Base-by-base conservation (phyloP, 2,113 vertebrate genomes). In the Cinclus mexicanus region DNA sequence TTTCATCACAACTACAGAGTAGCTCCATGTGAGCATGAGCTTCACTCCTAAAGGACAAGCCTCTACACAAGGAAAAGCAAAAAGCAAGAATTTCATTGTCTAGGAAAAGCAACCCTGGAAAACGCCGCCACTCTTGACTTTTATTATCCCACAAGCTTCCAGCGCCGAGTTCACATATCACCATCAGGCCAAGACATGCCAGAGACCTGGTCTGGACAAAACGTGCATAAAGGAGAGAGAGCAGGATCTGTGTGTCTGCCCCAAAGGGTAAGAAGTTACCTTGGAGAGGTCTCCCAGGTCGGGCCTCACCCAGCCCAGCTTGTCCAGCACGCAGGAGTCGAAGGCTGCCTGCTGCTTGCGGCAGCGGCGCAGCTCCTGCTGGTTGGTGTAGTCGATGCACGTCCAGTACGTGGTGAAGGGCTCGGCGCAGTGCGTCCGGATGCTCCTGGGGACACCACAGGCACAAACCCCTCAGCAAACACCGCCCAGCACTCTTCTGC, bases 391-490 rank as follows among this genome's bases (percentile, higher is more conserved):
- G 96, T 99, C 99, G 37, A 99, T 82, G 94, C 99, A 99, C 18
- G 98, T 99, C 99, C 99, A 99, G 95, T 99, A 99, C 14, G 99
- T 97, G 0, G 99, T 99, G 81, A 99, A 99, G 10, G 99, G 98
- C 96, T 99, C 99, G 0, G 99, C 98, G 61, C 99, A 99, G 97
- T 98, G 98, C 4, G 84, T 82, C 96, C 99, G 99, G 94, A 99
- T 98, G 97, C 99, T 98, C 98, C 99, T 99, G 86, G 4, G 65
- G 57, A 82, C 31, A 75, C 4, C 29, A 52, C 72, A 76, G 53
- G 31, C 53, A 83, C 19, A 72, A 10, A 65, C 8, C 0, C 4
- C 4, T 35, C 53, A 72, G 33, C 28, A 57, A 42, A 7, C 14
- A 1, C 9, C 6, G 0, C 4, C 4, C 50, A 26, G 31, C 0